A percentile compares a stretch with the other conserved stretches of the same genome.
Conservation (phyloP, 2,113 vertebrate genomes). For the Pteronura brasiliensis region DNA sequence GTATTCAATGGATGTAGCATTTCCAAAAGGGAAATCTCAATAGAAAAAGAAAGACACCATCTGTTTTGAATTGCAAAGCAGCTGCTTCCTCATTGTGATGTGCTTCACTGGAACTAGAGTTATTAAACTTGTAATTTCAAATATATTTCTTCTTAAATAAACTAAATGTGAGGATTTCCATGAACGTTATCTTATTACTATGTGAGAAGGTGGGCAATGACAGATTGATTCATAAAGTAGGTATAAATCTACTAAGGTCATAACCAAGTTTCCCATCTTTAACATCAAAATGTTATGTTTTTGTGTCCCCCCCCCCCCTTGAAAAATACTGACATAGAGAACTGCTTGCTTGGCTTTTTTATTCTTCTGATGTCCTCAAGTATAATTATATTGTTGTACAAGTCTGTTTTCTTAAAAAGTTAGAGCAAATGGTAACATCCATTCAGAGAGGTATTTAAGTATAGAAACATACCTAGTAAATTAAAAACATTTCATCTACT, state of each 20-base stretch:
- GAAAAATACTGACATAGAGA: neutral
- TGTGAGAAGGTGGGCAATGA: neutral
- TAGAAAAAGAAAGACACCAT: conserved; percentile 61
- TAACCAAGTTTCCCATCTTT: neutral
- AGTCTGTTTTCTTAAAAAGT: neutral
- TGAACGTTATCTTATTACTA: neutral
- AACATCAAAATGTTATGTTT: neutral
- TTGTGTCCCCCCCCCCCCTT: neutral
- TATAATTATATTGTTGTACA: neutral
- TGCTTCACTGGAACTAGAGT: conserved; percentile 55
- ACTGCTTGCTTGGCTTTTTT: neutral
- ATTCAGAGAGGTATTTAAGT: neutral
- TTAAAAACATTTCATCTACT: neutral
- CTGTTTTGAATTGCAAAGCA: conserved; percentile 72
- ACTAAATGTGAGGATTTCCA: conserved; percentile 8
- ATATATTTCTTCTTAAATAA: conserved; percentile 64
- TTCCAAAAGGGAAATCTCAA: conserved; percentile 25
- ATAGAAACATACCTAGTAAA: neutral
- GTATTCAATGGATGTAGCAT: neutral
- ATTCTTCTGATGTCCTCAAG: neutral
- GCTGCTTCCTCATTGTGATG: conserved; percentile 41
- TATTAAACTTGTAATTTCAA: conserved; percentile 71
- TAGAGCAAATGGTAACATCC: neutral
- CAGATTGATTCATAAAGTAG: neutral
- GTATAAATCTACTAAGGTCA: neutral